Evolutionary conservation across 2,113 vertebrate species (phyloP).

Genomic region (Lophius piscatorius): DNA sequence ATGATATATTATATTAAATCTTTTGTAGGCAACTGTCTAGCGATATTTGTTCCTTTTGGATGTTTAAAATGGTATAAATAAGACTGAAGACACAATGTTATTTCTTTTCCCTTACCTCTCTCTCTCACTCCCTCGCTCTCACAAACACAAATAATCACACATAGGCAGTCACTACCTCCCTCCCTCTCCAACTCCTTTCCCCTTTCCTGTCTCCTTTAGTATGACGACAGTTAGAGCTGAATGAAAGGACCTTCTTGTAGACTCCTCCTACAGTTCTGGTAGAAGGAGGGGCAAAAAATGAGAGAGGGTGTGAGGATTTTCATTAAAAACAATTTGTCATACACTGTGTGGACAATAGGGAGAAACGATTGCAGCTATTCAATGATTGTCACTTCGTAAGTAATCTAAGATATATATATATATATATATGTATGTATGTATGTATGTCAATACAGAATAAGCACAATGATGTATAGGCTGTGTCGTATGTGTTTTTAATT

Average conservation of each 20-base stretch:
- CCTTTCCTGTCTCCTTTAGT: conserved; percentile 54
- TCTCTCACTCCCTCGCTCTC: neutral
- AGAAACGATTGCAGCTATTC: conserved; percentile 38
- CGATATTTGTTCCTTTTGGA: too few relatives aligned
- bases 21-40: too few relatives aligned
- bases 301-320: conserved; percentile 52
- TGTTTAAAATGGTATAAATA: too few relatives aligned
- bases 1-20: too few relatives aligned
- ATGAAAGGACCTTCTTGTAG: conserved; percentile 75
- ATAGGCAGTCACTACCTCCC: conserved; percentile 25
- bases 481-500: conserved; percentile 5
- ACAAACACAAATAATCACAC: conserved; percentile 1
- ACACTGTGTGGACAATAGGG: conserved; percentile 51
- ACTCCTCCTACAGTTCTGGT: conserved; percentile 62
- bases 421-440: too few relatives aligned
- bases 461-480: neutral
- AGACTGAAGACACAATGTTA: too few relatives aligned
- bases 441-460: conserved; percentile 17
- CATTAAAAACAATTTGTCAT: conserved; percentile 51
- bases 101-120: neutral
- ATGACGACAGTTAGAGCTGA: conserved; percentile 68
- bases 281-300: conserved; percentile 38
- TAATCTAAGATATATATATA: too few relatives aligned
- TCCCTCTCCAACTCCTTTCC: conserved; percentile 25
- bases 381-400: conserved; percentile 67